A percentile compares a stretch with the other conserved stretches of the same genome.
These are phyloP conservation scores for Mycetomoellerius zeteki DNA, from an alignment of 1,140 invertebrate species.

Conservation along the genomic window DNA sequence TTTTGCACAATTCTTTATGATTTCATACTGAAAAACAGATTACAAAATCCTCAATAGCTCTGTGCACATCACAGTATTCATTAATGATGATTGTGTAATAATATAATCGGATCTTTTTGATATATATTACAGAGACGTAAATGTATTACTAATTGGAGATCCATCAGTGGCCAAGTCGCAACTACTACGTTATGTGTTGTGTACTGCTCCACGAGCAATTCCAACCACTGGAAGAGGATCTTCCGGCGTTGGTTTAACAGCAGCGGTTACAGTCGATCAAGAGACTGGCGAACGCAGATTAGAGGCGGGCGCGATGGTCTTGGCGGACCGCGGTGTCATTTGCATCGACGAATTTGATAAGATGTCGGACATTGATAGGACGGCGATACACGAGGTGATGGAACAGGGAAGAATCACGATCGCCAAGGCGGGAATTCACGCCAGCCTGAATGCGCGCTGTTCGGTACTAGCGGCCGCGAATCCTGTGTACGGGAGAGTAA, in stretches of 20 bases:
- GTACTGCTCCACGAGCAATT: constrained; percentile 97
- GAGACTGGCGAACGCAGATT: constrained; percentile 97
- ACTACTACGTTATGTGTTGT: constrained; percentile 97
- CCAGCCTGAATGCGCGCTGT: constrained; percentile 98
- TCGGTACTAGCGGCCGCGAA: constrained; percentile 99
- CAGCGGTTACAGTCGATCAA: constrained; percentile 98
- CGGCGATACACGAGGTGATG: constrained; percentile 99
- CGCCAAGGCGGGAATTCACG: constrained; percentile 99
- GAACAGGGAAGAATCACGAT: constrained; percentile 98
- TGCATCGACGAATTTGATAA: constrained; percentile 99
- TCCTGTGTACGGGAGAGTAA: constrained; percentile 98
- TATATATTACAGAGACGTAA: constrained; percentile 93
- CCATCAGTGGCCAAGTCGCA: constrained; percentile 99
- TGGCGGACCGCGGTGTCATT: constrained; percentile 98
- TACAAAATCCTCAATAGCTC: not conserved
- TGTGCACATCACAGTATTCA: not conserved
- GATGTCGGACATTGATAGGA: constrained; percentile 99
- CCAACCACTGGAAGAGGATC: constrained; percentile 98
- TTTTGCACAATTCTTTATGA: not conserved
- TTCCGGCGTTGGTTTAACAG: constrained; percentile 99
- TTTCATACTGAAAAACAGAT: not conserved
- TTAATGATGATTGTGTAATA: not conserved
- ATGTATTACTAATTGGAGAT: constrained; percentile 98
- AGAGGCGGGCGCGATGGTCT: constrained; percentile 99
- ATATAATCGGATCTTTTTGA: constrained; percentile 18